Conservation (phyloP, 2,888 invertebrate species). For the Nomada flava region DNA sequence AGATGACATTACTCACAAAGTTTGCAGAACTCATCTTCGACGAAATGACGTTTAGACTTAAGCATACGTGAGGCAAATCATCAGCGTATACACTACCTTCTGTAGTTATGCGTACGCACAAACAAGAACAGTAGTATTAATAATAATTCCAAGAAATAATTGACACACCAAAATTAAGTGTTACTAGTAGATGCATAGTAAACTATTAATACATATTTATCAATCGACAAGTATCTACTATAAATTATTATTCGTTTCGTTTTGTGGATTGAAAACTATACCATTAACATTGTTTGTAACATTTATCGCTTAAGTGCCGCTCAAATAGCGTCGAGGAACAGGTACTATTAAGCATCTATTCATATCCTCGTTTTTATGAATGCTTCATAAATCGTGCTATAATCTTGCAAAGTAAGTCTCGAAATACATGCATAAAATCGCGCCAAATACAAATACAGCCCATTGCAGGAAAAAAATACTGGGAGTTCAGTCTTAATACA, state of each 20-base stretch:
- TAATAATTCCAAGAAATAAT: not conserved
- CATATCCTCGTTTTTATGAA: conserved; percentile 24
- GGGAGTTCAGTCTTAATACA: conserved; percentile 30
- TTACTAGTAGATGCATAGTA: not conserved
- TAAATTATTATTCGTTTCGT: not conserved
- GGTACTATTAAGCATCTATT: conserved; percentile 17
- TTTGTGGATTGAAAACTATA: not conserved
- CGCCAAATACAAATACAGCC: not conserved
- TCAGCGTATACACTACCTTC: not conserved
- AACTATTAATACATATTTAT: not conserved
- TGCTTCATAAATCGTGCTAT: conserved; percentile 42
- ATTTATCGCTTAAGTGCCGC: not conserved
- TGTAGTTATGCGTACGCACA: not conserved
- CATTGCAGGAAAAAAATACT: conserved; percentile 5
- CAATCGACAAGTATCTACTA: not conserved
- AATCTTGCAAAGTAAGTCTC: conserved; percentile 20
- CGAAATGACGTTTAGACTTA: not conserved
- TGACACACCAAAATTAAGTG: not conserved
- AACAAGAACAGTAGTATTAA: not conserved
- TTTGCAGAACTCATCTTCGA: conserved; percentile 20
- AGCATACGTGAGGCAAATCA: conserved; percentile 6
- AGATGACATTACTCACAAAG: conserved; percentile 24
- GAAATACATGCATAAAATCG: conserved; percentile 17
- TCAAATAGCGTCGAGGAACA: not conserved
- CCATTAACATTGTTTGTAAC: not conserved